Evolutionary conservation across 2,888 invertebrate genomes (phyloP), one percentile per base, ranked within the genome.

Genomic region (Aphidius colemani): DNA sequence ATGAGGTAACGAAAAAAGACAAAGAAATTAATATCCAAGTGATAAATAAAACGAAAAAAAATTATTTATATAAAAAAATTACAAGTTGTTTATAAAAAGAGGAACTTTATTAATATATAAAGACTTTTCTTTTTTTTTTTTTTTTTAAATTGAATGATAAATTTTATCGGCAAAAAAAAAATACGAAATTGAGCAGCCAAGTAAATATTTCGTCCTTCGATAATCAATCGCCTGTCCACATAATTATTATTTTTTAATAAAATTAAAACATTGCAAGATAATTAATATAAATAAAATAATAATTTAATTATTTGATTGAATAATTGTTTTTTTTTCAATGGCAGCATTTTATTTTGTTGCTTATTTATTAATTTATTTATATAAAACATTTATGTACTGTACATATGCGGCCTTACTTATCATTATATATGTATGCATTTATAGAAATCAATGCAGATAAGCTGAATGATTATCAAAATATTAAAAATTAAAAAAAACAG

Each of bases 341-440:
- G n/a, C n/a, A n/a, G n/a, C n/a, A n/a, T n/a, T n/a, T 18, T 18
- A 18, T 18, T 18, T 18, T 18, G 13, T 18, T 30, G 30, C 30
- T 30, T 30, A 11, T 59, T 10, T 18, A 11, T 50, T 11, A 49
- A 49, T 59, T 49, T 49, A 13, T 30, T 18, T 18, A 18, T 18
- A 18, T 18, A 1, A 30, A 30, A 30, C 5, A 5, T 30, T 30
- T 30, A 46, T 48, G 7, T 55, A 68, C 64, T 66, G 65, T 68
- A 66, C 58, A 66, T 65, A 70, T 57, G 67, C 68, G 67, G 70
- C 67, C 68, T 70, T 67, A 68, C 64, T 67, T 67, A 69, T 67
- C 49, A 65, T 58, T 49, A 49, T 69, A 61, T 67, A 67, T 53
- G 61, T 66, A 62, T 63, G 50, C 13, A 49, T 50, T 41, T 43